Base-by-base conservation (phyloP, 2,888 invertebrate genomes). In the Taphrorychus bicolor region DNA sequence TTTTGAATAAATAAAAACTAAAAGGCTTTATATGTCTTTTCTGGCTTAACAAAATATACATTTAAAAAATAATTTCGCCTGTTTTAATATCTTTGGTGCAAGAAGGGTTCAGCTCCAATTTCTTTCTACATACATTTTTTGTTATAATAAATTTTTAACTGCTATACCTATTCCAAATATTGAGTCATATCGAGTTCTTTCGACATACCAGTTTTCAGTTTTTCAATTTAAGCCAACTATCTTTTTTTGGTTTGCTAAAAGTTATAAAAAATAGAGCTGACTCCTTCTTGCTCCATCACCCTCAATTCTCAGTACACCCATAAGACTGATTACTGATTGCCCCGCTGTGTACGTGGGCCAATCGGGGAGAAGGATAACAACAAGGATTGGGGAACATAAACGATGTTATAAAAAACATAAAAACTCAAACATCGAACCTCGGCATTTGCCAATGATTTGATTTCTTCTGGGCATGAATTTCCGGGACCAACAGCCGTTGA, bases 41-140 rank as follows among this genome's bases (percentile, higher is more conserved):
- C 24, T 24, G 7, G 7, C 24, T 4, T 24, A 5, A 24, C 24
- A 24, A 24, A 24, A 24, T 24, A 24, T 5, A 24, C 7, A 24
- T 24, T 24, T 24, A 5, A 16, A 51, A 18, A 51, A 52, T 22
- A 21, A 11, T 52, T 52, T 21, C 5, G 52, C 22, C 19, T 23
- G 22, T 11, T 52, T 52, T 52, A 22, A 23, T 21, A 21, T 52
- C 11, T 52, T 52, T 49, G 52, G 21, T 21, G 22, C 52, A 52
- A 52, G 52, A 52, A 52, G 22, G 52, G 21, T 22, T 17, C 22
- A 21, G 11, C 52, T 22, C 22, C 52, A 52, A n/a, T 19, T 9
- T 52, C 21, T 52, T 19, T 23, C 22, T 19, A 3, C 22, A 7
- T 22, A 19, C 22, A 21, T 52, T 52, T 52, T 52, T 52, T 52